Evolutionary conservation across 2,113 vertebrate genomes (phyloP).

Genomic region (Macaca mulatta): DNA sequence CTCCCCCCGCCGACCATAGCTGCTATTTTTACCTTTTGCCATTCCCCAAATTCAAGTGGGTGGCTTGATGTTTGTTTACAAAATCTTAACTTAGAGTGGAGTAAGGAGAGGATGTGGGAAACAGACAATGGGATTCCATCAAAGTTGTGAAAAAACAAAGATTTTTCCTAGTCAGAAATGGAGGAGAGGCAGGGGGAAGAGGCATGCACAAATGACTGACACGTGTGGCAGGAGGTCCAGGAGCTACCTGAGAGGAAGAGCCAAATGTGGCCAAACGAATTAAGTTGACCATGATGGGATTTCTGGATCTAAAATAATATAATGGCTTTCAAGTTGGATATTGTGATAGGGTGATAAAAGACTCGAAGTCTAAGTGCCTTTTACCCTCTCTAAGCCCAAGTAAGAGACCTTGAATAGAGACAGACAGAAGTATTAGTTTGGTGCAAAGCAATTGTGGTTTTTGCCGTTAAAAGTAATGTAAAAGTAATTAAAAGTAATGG

Average conservation of each 20-base stretch:
- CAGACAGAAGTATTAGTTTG: background rate
- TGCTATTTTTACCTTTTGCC: background rate
- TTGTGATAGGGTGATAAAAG: background rate
- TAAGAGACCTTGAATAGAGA: too few species aligned
- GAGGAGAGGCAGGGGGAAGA: background rate
- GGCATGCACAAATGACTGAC: rapidly evolving
- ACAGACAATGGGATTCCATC: background rate
- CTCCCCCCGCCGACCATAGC: background rate
- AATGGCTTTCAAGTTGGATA: background rate
- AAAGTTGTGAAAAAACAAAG: background rate
- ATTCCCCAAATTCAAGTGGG: background rate
- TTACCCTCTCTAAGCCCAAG: background rate
- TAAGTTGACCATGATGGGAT: background rate
- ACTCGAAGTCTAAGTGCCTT: background rate
- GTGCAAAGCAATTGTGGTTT: too few species aligned
- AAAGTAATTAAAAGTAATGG: too few species aligned
- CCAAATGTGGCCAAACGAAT: background rate
- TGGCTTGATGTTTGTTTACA: background rate
- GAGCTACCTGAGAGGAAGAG: background rate
- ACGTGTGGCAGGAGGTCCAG: background rate
- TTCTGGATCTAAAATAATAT: background rate
- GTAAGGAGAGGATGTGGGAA: background rate
- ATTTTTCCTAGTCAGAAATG: background rate
- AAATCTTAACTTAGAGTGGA: background rate
- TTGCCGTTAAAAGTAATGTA: too few species aligned